phyloP scores from a whole-genome alignment of 2,113 vertebrate genomes.

The Dermatemys mawii region DNA sequence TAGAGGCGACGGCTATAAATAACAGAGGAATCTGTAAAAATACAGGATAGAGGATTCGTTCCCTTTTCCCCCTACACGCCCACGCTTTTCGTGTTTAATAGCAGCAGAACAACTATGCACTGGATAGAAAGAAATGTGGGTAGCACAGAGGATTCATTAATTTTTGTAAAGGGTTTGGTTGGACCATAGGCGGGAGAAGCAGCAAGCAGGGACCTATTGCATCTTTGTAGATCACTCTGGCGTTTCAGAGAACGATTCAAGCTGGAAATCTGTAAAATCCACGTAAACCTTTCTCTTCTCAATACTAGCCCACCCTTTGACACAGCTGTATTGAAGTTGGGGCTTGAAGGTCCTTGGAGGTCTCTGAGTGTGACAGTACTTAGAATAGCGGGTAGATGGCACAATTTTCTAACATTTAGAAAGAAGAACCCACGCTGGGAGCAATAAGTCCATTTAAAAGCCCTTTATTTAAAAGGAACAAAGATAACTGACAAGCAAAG shows the following conservation, averaged over 20 bases:
- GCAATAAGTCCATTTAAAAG: constrained; percentile 89
- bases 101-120: constrained; percentile 55
- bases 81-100: constrained; percentile 69
- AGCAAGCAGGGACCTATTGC: constrained; percentile 46
- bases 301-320: constrained; percentile 76
- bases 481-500: constrained; percentile 87
- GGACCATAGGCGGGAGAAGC: constrained; percentile 7
- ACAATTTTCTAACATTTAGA: constrained; percentile 99
- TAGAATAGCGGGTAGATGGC: constrained; percentile 98
- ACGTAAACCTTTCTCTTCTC: constrained; percentile 72
- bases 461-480: constrained; percentile 90
- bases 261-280: constrained; percentile 74
- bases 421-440: constrained; percentile 84
- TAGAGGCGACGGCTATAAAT: constrained; percentile 62
- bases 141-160: constrained; percentile 55
- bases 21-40: constrained; percentile 35
- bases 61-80: not conserved
- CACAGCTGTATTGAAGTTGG: constrained; percentile 84
- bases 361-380: constrained; percentile 95
- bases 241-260: constrained; percentile 68
- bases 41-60: not conserved
- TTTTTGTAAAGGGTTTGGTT: not conserved
- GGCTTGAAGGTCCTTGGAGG: constrained; percentile 87
- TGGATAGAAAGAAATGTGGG: constrained; percentile 44
- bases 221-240: constrained; percentile 60